Evolutionary conservation across 2,113 vertebrate genomes (phyloP).

Genomic region (Sporophila hypoxantha): DNA sequence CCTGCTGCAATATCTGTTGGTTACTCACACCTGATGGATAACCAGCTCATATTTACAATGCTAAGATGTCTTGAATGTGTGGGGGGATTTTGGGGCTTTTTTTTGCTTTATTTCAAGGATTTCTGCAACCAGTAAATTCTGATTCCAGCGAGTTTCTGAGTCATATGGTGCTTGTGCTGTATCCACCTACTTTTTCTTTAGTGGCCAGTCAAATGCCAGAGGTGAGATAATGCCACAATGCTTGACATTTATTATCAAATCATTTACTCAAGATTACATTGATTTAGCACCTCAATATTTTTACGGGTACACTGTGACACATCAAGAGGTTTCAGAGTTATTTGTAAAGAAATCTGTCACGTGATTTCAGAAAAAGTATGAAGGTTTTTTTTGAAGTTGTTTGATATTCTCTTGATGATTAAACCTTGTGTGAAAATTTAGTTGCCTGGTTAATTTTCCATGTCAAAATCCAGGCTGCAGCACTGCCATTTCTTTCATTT

Average conservation of each 20-base stretch:
- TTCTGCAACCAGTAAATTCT: not conserved
- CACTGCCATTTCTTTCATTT: not conserved
- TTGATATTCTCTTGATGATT: not conserved
- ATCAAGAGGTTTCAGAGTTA: not conserved
- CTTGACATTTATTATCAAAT: constrained; percentile 8
- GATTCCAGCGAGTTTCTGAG: not conserved
- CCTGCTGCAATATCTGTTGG: not conserved
- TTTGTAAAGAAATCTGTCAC: not conserved
- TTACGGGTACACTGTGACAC: not conserved
- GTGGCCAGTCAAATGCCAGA: constrained; percentile 9
- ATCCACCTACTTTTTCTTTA: not conserved
- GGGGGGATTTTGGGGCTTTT: not conserved
- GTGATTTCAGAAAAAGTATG: not conserved
- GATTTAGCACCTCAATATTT: not conserved
- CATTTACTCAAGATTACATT: not conserved
- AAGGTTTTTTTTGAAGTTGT: not conserved
- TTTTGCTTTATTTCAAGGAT: not conserved
- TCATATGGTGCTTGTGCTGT: not conserved
- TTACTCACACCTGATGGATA: not conserved
- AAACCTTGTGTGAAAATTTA: not conserved
- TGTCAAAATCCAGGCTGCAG: not conserved
- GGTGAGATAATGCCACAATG: not conserved
- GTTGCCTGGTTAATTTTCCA: not conserved
- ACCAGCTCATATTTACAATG: not conserved
- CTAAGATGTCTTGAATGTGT: not conserved